Conservation (phyloP, 2,797 vertebrate species). For the Pipistrellus pygmaeus region DNA sequence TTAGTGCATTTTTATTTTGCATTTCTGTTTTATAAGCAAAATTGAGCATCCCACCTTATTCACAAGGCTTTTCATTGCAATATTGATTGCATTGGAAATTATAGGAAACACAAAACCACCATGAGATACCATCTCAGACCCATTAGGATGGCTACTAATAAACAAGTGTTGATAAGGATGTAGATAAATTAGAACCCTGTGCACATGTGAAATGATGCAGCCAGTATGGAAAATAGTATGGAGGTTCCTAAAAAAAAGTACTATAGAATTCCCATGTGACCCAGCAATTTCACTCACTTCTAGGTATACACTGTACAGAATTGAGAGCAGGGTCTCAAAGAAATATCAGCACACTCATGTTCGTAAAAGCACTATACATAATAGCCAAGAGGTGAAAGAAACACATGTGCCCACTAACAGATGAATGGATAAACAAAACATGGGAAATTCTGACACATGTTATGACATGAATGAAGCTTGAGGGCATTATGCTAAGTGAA, state of each 20-base stretch:
- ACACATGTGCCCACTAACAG: neutral
- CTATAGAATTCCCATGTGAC: neutral
- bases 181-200: neutral
- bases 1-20: neutral
- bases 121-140: neutral
- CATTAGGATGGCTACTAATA: neutral
- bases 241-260: neutral
- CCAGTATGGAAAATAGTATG: neutral
- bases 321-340: neutral
- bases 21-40: constrained; percentile 18
- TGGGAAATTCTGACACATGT: neutral
- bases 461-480: neutral
- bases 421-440: neutral
- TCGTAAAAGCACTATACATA: neutral
- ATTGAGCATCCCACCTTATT: neutral
- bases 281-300: neutral
- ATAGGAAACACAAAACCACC: constrained; percentile 34
- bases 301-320: neutral
- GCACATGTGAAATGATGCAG: neutral
- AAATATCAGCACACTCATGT: neutral
- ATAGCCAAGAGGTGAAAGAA: neutral
- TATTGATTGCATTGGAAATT: neutral
- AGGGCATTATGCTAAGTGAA: neutral
- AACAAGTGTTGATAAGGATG: neutral
- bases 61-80: neutral